Evolutionary conservation across 1,140 invertebrate species (phyloP), one percentile per base, ranked within the genome.

Genomic region (Drosophila pruinosa): DNA sequence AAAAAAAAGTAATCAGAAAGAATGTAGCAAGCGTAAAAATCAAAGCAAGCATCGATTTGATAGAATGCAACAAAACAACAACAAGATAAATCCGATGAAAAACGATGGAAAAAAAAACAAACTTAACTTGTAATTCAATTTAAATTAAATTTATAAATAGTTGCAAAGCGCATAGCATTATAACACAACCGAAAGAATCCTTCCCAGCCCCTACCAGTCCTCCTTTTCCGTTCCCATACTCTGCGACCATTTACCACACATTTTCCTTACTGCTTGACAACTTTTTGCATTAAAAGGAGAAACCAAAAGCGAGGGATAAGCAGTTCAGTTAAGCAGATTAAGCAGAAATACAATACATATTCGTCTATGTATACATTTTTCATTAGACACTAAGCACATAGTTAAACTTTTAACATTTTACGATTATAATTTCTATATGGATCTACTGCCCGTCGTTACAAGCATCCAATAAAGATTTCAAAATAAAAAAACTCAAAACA

Each of bases 351-450:
- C 67, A 70, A 78, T 85, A 90, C 89, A 90, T 90, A 90, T 85
- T 90, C 77, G 82, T 90, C 88, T 88, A 90, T 90, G 89, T 90
- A 90, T 90, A 90, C 89, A 89, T 81, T 90, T 80, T 90, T 90
- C 89, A 90, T 83, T 90, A 90, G 89, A 90, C 62, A 82, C 39
- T 90, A 90, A 90, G 89, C 77, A 89, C 85, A 90, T 90, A 90
- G 89, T 90, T 90, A 90, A 90, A 90, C 89, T 90, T 90, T 90
- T 90, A 90, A 90, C 89, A 90, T 90, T 90, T 90, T 90, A 90
- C 81, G 45, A 88, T 90, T 88, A 82, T 88, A 86, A 90, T 90
- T 90, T 81, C 80, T 89, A 90, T 89, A 90, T 90, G 89, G 85
- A 90, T 90, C 83, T 89, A 90, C 89, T 90, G 89, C 89, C 89